These are phyloP conservation scores for Ceratosolen solmsi DNA, from an alignment of 1,140 invertebrate species.

Conservation along the genomic window DNA sequence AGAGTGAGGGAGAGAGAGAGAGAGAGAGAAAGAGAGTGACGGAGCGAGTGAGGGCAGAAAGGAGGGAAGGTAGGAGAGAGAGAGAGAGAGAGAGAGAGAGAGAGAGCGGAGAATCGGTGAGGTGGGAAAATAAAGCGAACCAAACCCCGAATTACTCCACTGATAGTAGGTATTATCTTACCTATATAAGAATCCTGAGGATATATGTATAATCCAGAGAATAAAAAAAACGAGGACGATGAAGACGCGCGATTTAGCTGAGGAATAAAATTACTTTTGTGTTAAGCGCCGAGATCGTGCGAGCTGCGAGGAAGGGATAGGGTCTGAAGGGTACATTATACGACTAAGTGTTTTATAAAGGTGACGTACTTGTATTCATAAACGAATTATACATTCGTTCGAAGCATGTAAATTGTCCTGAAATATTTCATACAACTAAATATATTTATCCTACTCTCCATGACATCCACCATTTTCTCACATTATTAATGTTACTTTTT, in stretches of 20 bases:
- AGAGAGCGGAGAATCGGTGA: background rate
- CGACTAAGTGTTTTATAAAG: conserved; percentile 19
- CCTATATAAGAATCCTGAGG: conserved; percentile 54
- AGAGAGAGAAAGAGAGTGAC: background rate
- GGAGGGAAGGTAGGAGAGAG: no score
- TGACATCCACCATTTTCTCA: background rate
- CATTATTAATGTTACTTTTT: background rate
- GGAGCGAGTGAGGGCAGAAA: no score
- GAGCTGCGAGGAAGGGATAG: conserved; percentile 29
- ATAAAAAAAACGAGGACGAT: conserved; percentile 46
- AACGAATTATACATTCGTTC: conserved; percentile 24
- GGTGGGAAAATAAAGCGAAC: conserved; percentile 54
- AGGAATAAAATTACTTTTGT: conserved; percentile 44
- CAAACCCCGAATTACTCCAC: conserved; percentile 72
- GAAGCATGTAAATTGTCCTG: background rate
- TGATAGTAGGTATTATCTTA: conserved; percentile 74
- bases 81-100: no score
- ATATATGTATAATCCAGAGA: conserved; percentile 22
- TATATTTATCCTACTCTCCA: background rate
- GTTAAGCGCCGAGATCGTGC: conserved; percentile 14
- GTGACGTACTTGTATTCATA: background rate
- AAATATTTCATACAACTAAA: conserved; percentile 1
- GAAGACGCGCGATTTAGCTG: conserved; percentile 37
- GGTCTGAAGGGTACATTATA: conserved; percentile 31
- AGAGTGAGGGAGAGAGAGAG: background rate